Base-by-base conservation (phyloP, 2,113 vertebrate species). In the Excalfactoria chinensis region DNA sequence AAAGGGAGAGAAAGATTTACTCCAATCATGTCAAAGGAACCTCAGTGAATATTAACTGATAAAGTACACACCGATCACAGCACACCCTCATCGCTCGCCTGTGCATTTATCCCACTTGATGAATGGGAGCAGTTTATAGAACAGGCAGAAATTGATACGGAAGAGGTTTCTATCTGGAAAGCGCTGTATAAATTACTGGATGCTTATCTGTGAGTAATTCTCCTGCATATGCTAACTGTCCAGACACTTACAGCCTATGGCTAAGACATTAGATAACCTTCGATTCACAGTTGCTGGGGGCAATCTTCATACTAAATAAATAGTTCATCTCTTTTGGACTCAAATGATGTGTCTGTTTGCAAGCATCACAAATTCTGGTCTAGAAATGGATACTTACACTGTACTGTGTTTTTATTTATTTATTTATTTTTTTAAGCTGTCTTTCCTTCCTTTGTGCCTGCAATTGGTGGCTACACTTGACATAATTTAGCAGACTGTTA, bases 1-100 rank as follows among this genome's bases (percentile, higher is more conserved):
- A 88, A 87, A 88, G 92, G 75, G 55, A 92, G 69, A 77, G 90
- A 84, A 96, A 94, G 86, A 95, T 93, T 94, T 68, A 92, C 96
- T 96, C 69, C 88, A 91, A 64, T 79, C 74, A 40, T 86, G 90
- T 85, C 89, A 83, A 78, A 90, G 62, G 83, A 88, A 90, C 75
- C 85, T 95, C 83, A 19, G 95, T 89, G 85, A 84, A 48, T 92
- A 86, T 92, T 89, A 86, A 84, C 79, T 68, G 92, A 94, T 93
- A 90, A 95, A 95, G 69, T 60, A 75, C 21, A 82, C 51, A 80
- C 58, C 88, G 91, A 83, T 96, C 88, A 79, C 79, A 93, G 86
- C 26, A 34, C 51, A 90, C 56, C 63, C 89, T 62, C 13, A 13
- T 76, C 85, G 90, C 86, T 64, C 1, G 55, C 72, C 34, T 79